phyloP scores from a whole-genome alignment of 1,140 invertebrate genomes.

The Diabrotica virgifera region DNA sequence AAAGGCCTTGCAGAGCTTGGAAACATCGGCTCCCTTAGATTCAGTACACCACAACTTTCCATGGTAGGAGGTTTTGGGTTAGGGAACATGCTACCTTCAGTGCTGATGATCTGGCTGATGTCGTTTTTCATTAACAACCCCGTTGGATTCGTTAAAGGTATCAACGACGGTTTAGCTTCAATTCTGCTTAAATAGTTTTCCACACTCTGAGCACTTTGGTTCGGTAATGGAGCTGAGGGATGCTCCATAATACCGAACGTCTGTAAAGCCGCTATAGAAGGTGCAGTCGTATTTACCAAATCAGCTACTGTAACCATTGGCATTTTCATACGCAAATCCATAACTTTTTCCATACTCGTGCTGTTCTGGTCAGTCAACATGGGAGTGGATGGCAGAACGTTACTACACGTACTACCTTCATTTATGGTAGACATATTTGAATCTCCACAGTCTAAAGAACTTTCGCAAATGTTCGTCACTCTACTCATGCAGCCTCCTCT shows the following conservation, averaged over 20 bases:
- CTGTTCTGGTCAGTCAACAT: not conserved
- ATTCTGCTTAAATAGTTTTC: constrained; percentile 59
- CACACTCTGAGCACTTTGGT: constrained; percentile 56
- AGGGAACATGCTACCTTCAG: constrained; percentile 11
- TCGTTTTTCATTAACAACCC: constrained; percentile 18
- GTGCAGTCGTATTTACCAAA: constrained; percentile 46
- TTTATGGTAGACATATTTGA: constrained; percentile 26
- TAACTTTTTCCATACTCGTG: constrained; percentile 37
- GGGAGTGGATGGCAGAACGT: constrained; percentile 16
- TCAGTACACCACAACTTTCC: not conserved
- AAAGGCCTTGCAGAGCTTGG: constrained; percentile 27
- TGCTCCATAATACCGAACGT: constrained; percentile 46
- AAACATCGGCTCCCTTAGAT: constrained; percentile 22
- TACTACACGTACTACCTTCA: constrained; percentile 30
- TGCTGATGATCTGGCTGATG: constrained; percentile 13
- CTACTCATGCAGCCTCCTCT: constrained; percentile 29
- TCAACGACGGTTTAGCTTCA: constrained; percentile 33
- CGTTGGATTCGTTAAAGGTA: constrained; percentile 16
- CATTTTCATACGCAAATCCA: constrained; percentile 47
- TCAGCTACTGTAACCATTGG: constrained; percentile 47
- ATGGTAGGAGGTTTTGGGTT: constrained; percentile 9
- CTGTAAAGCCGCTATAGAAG: constrained; percentile 52
- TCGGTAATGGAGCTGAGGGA: constrained; percentile 48
- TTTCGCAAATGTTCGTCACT: constrained; percentile 26
- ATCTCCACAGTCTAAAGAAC: constrained; percentile 30